phyloP scores from a whole-genome alignment of 2,113 vertebrate species.

The Malurus elegans region DNA sequence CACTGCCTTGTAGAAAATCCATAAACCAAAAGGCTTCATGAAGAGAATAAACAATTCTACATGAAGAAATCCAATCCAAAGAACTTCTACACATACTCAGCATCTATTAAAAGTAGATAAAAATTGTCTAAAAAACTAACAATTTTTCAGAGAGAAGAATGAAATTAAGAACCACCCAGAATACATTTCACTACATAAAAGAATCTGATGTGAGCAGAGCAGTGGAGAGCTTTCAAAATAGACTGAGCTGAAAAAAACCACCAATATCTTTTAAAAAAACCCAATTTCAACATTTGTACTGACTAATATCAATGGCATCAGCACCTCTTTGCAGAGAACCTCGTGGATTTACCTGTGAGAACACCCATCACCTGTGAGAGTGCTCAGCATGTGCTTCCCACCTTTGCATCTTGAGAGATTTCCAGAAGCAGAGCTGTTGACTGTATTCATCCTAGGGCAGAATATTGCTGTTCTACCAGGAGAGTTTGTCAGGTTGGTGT shows the following conservation, averaged over 20 bases:
- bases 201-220: background rate
- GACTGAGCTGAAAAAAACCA: background rate
- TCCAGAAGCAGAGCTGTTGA: background rate
- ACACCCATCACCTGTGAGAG: fast-evolving
- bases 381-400: fast-evolving
- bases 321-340: background rate
- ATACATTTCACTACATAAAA: background rate
- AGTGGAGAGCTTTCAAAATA: background rate
- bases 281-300: background rate
- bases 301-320: background rate
- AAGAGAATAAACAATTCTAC: background rate
- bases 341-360: background rate
- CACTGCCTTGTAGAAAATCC: background rate
- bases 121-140: background rate
- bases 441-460: background rate
- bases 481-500: background rate
- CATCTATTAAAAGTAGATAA: background rate
- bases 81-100: background rate
- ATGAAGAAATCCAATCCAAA: background rate
- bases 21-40: background rate
- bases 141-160: background rate
- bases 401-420: background rate
- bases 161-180: background rate
- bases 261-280: background rate
- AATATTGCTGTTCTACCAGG: background rate